A percentile compares a stretch with the other conserved stretches of the same genome.
Conservation (phyloP, 1,140 invertebrate species). For the Pseudomyrmex gracilis region DNA sequence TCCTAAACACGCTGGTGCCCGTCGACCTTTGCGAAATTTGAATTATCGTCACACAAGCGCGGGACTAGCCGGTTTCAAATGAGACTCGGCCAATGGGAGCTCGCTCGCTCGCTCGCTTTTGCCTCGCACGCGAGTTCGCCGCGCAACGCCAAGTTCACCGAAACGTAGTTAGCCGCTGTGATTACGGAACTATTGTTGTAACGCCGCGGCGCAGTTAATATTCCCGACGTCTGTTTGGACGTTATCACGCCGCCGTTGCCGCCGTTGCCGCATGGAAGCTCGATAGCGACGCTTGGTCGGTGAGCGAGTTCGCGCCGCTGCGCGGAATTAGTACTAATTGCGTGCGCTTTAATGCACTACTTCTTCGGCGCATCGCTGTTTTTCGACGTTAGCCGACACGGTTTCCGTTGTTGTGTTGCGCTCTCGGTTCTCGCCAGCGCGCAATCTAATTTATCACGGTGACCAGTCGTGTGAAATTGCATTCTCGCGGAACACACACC, state of each 20-base stretch:
- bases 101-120: too few species aligned
- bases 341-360: slow-evolving; percentile 28
- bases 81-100: slow-evolving; percentile 6
- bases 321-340: slow-evolving; percentile 41
- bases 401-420: neutral
- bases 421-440: neutral
- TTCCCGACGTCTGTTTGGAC: slow-evolving; percentile 24
- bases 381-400: slow-evolving; percentile 15
- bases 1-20: neutral
- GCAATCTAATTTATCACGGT: slow-evolving; percentile 56
- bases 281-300: neutral
- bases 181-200: slow-evolving; percentile 53
- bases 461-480: slow-evolving; percentile 52
- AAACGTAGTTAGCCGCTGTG: slow-evolving; percentile 48
- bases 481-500: slow-evolving; percentile 44
- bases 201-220: slow-evolving; percentile 22
- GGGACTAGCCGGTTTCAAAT: slow-evolving; percentile 1
- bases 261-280: neutral
- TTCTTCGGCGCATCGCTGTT: slow-evolving; percentile 40
- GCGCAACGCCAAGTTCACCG: slow-evolving; percentile 21
- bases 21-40: slow-evolving; percentile 7
- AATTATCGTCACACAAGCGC: slow-evolving; percentile 26
- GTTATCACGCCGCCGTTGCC: neutral
- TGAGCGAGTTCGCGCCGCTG: neutral
- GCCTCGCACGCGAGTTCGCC: slow-evolving; percentile 24